Evolutionary conservation across 2,888 invertebrate species (phyloP), one percentile per base, ranked within the genome.

Genomic region (Eristalis intricaria): DNA sequence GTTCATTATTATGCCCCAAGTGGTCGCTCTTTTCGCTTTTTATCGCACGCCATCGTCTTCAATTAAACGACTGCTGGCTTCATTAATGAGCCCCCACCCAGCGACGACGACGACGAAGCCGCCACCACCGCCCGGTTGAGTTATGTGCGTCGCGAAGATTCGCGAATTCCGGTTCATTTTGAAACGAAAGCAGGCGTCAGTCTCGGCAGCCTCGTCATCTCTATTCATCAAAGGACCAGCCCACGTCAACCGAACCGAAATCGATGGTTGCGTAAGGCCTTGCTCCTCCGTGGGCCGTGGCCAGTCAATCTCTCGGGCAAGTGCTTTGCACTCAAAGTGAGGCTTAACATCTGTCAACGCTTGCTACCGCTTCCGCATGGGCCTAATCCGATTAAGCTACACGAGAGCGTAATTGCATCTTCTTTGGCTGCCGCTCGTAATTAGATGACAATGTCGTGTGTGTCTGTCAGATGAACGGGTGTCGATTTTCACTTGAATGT

Each of bases 311-410:
- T 13, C 38, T 8, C 13, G 13, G 38, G 38, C 13, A 38, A 38
- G 11, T 38, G 38, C 13, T 4, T n/a, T 38, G 38, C 38, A 50
- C 8, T 50, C 19, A 19, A 19, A 8, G 50, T 19, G 8, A 8
- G 50, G 50, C 50, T 50, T 50, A 4, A 19, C 60, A 58, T 70
- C 69, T 32, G 32, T 32, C 32, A 32, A 32, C 10, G 32, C 32
- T 32, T 32, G 32, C 32, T 32, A 56, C 60, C 69, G 73, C 43
- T 81, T 75, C 75, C 75, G 73, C 43, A 61, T 73, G 43, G 8
- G 50, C 19, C 26, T 73, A 83, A 83, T 83, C 82, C 71, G 76
- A 83, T 82, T 76, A 76, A 76, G 56, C 71, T 23, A 66, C 68
- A 38, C 71, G 68, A 71, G 60, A 71, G 13, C 23, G 66, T 83